Evolutionary conservation across 2,888 invertebrate genomes (phyloP).

Genomic region (Lydus trimaculatus): DNA sequence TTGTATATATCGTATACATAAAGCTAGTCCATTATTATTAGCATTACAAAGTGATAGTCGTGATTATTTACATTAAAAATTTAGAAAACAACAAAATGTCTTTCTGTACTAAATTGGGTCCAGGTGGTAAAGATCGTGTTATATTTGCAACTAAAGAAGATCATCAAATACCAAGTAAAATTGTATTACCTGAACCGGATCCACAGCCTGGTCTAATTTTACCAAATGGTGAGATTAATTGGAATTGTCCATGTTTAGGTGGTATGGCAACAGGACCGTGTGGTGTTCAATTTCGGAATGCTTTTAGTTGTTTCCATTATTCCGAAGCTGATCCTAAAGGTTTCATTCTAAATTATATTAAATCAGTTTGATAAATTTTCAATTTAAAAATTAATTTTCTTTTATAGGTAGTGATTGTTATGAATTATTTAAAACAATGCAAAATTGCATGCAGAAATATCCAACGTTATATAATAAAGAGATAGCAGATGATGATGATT

Average conservation of each 20-base stretch:
- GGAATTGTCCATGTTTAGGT: constrained; percentile 96
- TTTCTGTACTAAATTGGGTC: constrained; percentile 61
- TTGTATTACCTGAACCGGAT: constrained; percentile 74
- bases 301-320: constrained; percentile 95
- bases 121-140: constrained; percentile 79
- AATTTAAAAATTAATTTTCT: constrained; percentile 18
- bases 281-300: constrained; percentile 90
- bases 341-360: constrained; percentile 23
- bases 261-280: constrained; percentile 99
- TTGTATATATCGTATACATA: constrained; percentile 65
- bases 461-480: constrained; percentile 84
- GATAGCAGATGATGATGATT: constrained; percentile 69
- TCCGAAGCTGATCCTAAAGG: constrained; percentile 91
- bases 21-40: constrained; percentile 61
- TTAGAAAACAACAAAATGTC: constrained; percentile 54
- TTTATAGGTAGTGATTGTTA: constrained; percentile 79
- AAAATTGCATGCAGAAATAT: constrained; percentile 86
- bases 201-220: constrained; percentile 82
- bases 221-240: constrained; percentile 90
- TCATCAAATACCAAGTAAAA: constrained; percentile 74
- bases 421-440: constrained; percentile 89
- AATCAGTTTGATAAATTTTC: too few species aligned
- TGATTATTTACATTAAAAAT: constrained; percentile 49
- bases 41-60: constrained; percentile 57
- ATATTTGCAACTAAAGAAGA: constrained; percentile 84